These are phyloP conservation scores for Caenorhabditis latens DNA, from an alignment of 1,140 invertebrate genomes.

Conservation along the genomic window DNA sequence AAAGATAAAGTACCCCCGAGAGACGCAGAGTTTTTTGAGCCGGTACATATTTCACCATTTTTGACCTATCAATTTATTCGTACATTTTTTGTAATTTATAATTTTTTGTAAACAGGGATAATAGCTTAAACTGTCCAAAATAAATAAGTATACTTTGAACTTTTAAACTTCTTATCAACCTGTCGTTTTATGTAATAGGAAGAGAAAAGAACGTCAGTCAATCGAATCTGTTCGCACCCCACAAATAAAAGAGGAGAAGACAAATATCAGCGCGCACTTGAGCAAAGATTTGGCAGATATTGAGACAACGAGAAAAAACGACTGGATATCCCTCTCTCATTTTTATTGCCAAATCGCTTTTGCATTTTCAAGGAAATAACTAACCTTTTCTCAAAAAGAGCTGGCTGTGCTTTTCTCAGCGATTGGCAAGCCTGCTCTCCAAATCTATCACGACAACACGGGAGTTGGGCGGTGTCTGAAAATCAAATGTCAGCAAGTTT, in stretches of 20 bases:
- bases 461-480: constrained; percentile 65
- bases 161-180: not conserved
- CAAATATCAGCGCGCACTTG: constrained; percentile 51
- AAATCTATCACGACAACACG: constrained; percentile 67
- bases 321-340: constrained; percentile 19
- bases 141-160: not conserved
- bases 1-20: too few species aligned
- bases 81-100: too few species aligned
- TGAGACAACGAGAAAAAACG: not conserved
- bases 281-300: constrained; percentile 15
- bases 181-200: constrained; percentile 4
- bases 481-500: not conserved
- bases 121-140: too few species aligned
- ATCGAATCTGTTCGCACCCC: constrained; percentile 17
- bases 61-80: too few species aligned
- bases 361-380: constrained; percentile 29
- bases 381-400: constrained; percentile 62
- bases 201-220: constrained; percentile 1
- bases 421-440: constrained; percentile 67
- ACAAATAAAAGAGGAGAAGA: constrained; percentile 26
- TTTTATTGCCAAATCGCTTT: constrained; percentile 4
- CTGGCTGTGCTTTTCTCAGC: constrained; percentile 64
- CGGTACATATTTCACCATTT: too few species aligned
- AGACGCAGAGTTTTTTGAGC: too few species aligned
- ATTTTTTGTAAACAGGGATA: too few species aligned